phyloP scores from a whole-genome alignment of 2,888 invertebrate genomes.

The Eristalis tenax region DNA sequence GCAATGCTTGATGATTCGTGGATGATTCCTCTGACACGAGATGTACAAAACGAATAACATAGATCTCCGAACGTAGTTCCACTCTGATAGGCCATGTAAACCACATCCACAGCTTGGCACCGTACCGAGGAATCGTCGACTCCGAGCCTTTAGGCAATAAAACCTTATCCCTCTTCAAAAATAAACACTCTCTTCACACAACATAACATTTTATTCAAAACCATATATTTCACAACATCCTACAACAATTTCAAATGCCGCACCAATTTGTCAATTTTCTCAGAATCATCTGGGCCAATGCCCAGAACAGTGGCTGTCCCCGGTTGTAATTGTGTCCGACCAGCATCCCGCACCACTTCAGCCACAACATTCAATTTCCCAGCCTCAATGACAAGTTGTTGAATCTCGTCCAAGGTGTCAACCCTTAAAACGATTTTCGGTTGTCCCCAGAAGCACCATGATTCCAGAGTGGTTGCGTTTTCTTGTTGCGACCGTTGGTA shows the following conservation, averaged over 20 bases:
- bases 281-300: conserved; percentile 86
- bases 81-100: too few relatives aligned
- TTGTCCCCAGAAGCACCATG: conserved; percentile 87
- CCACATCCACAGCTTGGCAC: too few relatives aligned
- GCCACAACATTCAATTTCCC: conserved; percentile 82
- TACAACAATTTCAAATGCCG: conserved; percentile 85
- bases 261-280: conserved; percentile 85
- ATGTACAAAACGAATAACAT: too few relatives aligned
- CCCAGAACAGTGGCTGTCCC: conserved; percentile 88
- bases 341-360: conserved; percentile 87
- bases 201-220: background rate
- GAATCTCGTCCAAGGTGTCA: conserved; percentile 82
- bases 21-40: too few relatives aligned
- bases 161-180: background rate
- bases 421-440: conserved; percentile 88
- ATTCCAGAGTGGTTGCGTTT: conserved; percentile 79
- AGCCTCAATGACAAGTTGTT: conserved; percentile 83
- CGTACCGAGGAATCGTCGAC: too few relatives aligned
- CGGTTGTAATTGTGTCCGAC: conserved; percentile 86
- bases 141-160: too few relatives aligned
- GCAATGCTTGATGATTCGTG: too few relatives aligned
- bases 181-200: background rate
- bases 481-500: conserved; percentile 82
- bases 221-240: conserved; percentile 42
- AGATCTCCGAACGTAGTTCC: too few relatives aligned